Conservation (phyloP, 1,140 invertebrate species). For the Orius insidiosus region DNA sequence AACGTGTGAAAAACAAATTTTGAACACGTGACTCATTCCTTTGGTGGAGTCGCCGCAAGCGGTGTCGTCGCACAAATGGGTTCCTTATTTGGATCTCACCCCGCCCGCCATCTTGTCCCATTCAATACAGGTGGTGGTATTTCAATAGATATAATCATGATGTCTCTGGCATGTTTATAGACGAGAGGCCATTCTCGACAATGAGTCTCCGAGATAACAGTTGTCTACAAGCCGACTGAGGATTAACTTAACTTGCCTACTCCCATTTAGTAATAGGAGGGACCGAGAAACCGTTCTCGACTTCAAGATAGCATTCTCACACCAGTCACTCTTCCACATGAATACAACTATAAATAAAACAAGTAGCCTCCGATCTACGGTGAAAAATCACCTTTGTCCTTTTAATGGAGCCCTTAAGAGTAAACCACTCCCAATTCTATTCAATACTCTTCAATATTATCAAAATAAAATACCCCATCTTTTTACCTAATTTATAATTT, state of each 20-base stretch:
- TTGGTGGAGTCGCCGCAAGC: neutral
- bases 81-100: constrained; percentile 7
- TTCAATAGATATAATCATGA: constrained; percentile 11
- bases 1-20: too few relatives aligned
- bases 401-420: too few relatives aligned
- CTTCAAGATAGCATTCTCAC: constrained; percentile 1
- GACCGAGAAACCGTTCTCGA: constrained; percentile 1
- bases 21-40: too few relatives aligned
- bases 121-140: constrained; percentile 11
- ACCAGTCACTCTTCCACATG: neutral
- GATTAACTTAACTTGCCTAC: constrained; percentile 3
- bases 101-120: constrained; percentile 1
- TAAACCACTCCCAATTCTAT: too few relatives aligned
- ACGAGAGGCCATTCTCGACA: constrained; percentile 4
- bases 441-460: too few relatives aligned
- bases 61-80: constrained; percentile 5
- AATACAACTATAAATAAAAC: neutral
- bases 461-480: too few relatives aligned
- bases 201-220: constrained; percentile 7
- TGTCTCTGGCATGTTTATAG: constrained; percentile 9
- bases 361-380: neutral
- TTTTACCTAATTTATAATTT: too few relatives aligned
- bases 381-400: neutral
- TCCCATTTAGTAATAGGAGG: constrained; percentile 7
- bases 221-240: constrained; percentile 1